Percentiles rank a stretch among this genome's conserved stretches.
Conservation (phyloP, 2,888 invertebrate species). For the Caenorhabditis panamensis region DNA sequence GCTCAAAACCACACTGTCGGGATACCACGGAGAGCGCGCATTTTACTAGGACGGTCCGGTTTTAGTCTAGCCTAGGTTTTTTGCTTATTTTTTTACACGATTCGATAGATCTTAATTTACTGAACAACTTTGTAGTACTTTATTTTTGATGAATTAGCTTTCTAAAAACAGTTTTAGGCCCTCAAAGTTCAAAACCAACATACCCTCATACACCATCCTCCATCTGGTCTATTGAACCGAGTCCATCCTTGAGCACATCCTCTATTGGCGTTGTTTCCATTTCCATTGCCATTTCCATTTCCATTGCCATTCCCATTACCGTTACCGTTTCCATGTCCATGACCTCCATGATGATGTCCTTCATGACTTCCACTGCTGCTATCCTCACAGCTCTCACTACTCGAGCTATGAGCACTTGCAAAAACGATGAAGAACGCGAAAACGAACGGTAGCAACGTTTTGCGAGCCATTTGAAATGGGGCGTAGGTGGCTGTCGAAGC, state of each 20-base stretch:
- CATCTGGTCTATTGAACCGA: not conserved
- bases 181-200: too few species aligned
- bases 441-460: not conserved
- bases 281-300: not conserved
- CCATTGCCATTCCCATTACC: not conserved
- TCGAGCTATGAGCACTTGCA: not conserved
- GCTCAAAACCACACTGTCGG: too few species aligned
- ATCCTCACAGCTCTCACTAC: not conserved
- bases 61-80: too few species aligned
- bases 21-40: too few species aligned
- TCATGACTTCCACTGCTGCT: not conserved
- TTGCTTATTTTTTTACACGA: too few species aligned
- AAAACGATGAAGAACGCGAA: not conserved
- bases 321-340: too few species aligned
- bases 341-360: not conserved
- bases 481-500: too few species aligned
- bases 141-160: too few species aligned
- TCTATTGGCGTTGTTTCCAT: not conserved
- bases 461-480: not conserved
- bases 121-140: too few species aligned
- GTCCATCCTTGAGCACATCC: slow-evolving; percentile 7
- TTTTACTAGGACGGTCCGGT: too few species aligned
- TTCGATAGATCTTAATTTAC: too few species aligned
- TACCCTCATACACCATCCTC: slow-evolving; percentile 14
- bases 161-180: too few species aligned